phyloP scores from a whole-genome alignment of 2,113 vertebrate genomes.

The Miniopterus natalensis region DNA sequence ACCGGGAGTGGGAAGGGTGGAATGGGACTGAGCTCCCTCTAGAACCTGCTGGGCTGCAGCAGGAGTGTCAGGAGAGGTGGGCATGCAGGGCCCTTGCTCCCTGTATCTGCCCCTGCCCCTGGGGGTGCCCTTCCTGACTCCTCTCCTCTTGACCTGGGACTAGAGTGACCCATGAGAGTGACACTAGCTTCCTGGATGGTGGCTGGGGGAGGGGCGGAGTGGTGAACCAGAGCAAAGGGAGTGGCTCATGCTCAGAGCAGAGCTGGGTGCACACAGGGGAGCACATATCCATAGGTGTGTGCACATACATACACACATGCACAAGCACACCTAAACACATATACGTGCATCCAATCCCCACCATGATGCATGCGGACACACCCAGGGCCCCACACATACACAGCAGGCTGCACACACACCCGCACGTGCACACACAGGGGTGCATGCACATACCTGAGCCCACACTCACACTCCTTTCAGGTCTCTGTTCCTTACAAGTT shows the following conservation, averaged over 20 bases:
- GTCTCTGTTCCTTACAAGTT: conserved; percentile 28
- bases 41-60: not conserved
- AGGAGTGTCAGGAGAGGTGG: not conserved
- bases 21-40: too few species aligned
- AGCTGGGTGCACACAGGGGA: too few species aligned
- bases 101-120: not conserved
- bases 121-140: not conserved
- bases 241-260: not conserved
- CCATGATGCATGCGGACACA: not conserved
- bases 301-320: not conserved
- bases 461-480: not conserved
- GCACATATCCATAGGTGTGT: accelerated
- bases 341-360: accelerated
- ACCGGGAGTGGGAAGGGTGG: accelerated
- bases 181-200: not conserved
- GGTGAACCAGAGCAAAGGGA: not conserved
- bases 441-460: conserved; percentile 46
- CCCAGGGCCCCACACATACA: not conserved
- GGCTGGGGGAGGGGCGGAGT: not conserved
- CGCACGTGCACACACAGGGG: not conserved
- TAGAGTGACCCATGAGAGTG: not conserved
- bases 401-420: not conserved
- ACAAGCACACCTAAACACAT: not conserved
- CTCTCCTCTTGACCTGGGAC: not conserved
- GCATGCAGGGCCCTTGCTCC: not conserved